Evolutionary conservation across 64 coral and sea anemone species (phyloP), one percentile per base, ranked within the genome.

Genomic region (Acropora tenuis): DNA sequence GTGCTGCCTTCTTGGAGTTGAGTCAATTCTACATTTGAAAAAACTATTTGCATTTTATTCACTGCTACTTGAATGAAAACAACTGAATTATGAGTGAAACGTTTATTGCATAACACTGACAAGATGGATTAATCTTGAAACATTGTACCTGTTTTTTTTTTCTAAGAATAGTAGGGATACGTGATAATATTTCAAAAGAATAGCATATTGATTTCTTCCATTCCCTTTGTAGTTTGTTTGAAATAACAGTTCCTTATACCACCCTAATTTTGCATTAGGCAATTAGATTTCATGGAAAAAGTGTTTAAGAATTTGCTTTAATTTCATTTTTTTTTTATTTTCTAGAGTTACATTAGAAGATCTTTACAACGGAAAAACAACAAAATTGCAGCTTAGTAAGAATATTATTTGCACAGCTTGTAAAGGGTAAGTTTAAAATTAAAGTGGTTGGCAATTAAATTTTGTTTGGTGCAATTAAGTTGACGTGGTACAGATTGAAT

Each of bases 321-420:
- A 48, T 47, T 30, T 48, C 5, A 16, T 12, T 17, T 15, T 78
- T 17, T 18, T 48, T 48, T 0, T 50, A 18, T 88, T 88, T 12
- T 68, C 40, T 69, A 99, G 97, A 50, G 94, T 99, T 16, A 96
- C 91, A 65, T 80, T 99, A 49, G 97, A 95, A 76, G 97, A 99
- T 86, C 76, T 99, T 2, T 99, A 99, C 69, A 99, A 94, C 89
- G 97, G 94, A 46, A 99, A 99, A 80, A 47, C 91, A 68, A 96
- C 90, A 13, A 99, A 99, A 92, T 69, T 99, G 12, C 97, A 99
- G 71, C 83, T 99, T 20, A 93, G 94, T 80, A 99, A 99, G 46
- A 99, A 95, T 84, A 85, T 96, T 5, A 96, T 99, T 52, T 99
- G 97, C 74, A n/a, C 85, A 57, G 87, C 89, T 42, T 99, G 94